phyloP scores from a whole-genome alignment of 2,888 invertebrate species.

The Sphaerophoria rueppellii region DNA sequence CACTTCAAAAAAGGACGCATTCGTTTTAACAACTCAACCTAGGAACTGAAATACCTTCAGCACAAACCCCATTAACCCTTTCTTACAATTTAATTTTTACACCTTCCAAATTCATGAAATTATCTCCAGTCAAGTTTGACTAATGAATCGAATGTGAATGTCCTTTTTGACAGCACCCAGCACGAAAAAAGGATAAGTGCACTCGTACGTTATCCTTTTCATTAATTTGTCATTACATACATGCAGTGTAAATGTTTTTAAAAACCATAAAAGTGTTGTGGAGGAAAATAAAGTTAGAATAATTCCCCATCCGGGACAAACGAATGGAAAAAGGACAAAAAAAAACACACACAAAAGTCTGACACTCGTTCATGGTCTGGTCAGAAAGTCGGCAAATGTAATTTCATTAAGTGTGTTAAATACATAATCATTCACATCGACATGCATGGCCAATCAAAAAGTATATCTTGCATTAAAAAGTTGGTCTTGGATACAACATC shows the following conservation, averaged over 20 bases:
- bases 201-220: conserved; percentile 72
- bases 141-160: conserved; percentile 62
- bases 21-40: conserved; percentile 6
- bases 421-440: conserved; percentile 70
- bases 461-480: conserved; percentile 13
- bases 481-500: conserved; percentile 8
- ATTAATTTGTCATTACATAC: conserved; percentile 66
- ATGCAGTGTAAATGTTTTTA: neutral
- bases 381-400: conserved; percentile 51
- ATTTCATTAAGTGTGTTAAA: conserved; percentile 73
- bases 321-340: neutral
- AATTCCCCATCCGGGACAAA: no score
- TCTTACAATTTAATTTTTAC: conserved; percentile 6
- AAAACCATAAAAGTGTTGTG: conserved; percentile 65
- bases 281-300: neutral
- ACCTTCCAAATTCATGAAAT: conserved; percentile 22
- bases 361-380: neutral
- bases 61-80: conserved; percentile 7
- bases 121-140: conserved; percentile 29
- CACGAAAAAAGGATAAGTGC: neutral
- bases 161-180: conserved; percentile 20
- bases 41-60: neutral
- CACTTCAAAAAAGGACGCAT: conserved; percentile 1
- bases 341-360: neutral
- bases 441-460: conserved; percentile 73